A percentile compares a stretch with the other conserved stretches of the same genome.
Evolutionary conservation across 2,797 vertebrate species (phyloP).

Genomic region (Mus spretus): DNA sequence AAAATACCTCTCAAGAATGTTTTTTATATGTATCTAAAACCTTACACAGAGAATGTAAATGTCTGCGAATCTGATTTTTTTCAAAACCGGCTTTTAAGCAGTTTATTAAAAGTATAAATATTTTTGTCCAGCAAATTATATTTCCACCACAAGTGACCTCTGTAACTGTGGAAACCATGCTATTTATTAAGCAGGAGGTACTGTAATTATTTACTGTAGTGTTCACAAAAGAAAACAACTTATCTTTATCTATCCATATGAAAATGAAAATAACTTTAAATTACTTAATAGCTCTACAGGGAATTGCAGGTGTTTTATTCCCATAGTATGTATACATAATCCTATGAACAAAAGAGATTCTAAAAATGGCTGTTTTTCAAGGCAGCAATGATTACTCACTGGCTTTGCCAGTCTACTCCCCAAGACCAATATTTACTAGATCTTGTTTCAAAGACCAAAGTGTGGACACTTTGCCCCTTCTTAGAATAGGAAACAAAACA

Average conservation of each 20-base stretch:
- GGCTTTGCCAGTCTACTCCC: not conserved
- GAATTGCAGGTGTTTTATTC: conserved; percentile 55
- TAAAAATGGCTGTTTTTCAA: conserved; percentile 59
- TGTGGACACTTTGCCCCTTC: too few species aligned
- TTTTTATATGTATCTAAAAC: conserved; percentile 13
- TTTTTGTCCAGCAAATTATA: conserved; percentile 50
- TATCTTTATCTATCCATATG: not conserved
- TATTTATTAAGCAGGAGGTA: conserved; percentile 61
- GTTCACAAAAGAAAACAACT: conserved; percentile 25
- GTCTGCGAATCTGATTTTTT: not conserved
- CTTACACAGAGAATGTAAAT: conserved; percentile 44
- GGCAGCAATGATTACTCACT: not conserved
- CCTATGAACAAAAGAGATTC: not conserved
- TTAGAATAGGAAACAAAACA: too few species aligned
- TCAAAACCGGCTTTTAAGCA: conserved; percentile 41
- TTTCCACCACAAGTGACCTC: conserved; percentile 22
- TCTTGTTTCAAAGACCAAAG: not conserved
- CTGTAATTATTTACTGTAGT: conserved; percentile 32
- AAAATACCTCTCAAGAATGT: conserved; percentile 46
- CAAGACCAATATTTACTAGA: not conserved
- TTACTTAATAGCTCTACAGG: conserved; percentile 25
- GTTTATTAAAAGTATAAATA: conserved; percentile 60
- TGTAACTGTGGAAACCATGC: conserved; percentile 34
- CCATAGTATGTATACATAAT: conserved; percentile 60
- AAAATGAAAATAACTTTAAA: conserved; percentile 17